Conservation (phyloP, 2,113 vertebrate genomes). For the Takifugu flavidus region DNA sequence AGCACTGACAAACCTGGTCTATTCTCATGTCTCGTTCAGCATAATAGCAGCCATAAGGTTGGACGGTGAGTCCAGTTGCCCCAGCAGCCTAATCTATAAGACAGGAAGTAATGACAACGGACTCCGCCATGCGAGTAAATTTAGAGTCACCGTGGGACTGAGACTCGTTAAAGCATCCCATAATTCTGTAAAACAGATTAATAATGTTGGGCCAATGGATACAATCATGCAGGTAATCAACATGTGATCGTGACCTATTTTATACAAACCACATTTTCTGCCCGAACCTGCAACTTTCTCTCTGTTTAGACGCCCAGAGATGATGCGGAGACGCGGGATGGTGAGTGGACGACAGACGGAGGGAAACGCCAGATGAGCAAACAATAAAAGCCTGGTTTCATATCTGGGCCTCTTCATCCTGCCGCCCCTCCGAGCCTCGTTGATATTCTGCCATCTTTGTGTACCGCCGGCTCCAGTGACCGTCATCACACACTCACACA, state of each 20-base stretch:
- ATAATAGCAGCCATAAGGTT: conserved; percentile 42
- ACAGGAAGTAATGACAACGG: conserved; percentile 39
- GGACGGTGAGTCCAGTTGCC: conserved; percentile 38
- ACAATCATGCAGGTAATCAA: not conserved
- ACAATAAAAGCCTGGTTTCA: conserved; percentile 17
- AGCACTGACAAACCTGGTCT: conserved; percentile 33
- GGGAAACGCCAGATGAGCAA: conserved; percentile 6
- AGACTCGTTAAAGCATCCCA: conserved; percentile 34
- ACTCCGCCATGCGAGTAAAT: conserved; percentile 41
- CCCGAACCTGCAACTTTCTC: too few species aligned
- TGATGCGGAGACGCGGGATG: not conserved
- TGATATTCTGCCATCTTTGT: conserved; percentile 59
- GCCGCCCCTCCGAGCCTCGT: conserved; percentile 33
- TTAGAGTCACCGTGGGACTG: conserved; percentile 27
- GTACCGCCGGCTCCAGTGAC: conserved; percentile 46
- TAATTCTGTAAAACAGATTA: conserved; percentile 3
- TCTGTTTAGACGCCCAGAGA: not conserved
- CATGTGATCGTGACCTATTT: not conserved
- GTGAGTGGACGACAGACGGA: not conserved
- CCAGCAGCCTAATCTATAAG: conserved; percentile 44
- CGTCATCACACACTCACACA: conserved; percentile 33
- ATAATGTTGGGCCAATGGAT: conserved; percentile 14
- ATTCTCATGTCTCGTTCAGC: conserved; percentile 53
- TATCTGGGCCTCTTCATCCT: conserved; percentile 26
- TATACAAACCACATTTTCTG: not conserved